Percentiles rank a stretch among this genome's conserved stretches.
Conservation (phyloP, 1,140 invertebrate species). For the Antheraea mylitta region DNA sequence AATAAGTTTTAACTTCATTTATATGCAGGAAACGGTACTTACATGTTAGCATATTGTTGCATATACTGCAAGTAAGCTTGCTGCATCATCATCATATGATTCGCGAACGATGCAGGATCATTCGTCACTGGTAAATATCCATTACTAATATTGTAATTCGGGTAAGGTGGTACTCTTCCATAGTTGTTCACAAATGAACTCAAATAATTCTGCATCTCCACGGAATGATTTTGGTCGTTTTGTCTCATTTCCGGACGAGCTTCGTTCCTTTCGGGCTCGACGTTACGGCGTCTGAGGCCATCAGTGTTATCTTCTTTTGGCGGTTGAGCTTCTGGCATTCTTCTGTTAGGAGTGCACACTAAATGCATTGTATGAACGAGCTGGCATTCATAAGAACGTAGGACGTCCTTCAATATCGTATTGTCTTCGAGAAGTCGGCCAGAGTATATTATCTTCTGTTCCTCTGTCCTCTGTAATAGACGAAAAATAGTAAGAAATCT, state of each 20-base stretch:
- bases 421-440: constrained; percentile 91
- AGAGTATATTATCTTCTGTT: constrained; percentile 94
- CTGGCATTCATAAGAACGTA: constrained; percentile 86
- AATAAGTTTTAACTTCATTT: too few species aligned
- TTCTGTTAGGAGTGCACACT: constrained; percentile 83
- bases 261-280: constrained; percentile 28
- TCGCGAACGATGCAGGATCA: constrained; percentile 72
- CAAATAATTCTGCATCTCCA: constrained; percentile 70
- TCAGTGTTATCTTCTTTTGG: constrained; percentile 4
- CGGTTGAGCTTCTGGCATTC: constrained; percentile 32
- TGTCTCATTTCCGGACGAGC: constrained; percentile 59
- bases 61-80: constrained; percentile 92
- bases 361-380: constrained; percentile 90
- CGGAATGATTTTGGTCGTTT: constrained; percentile 69
- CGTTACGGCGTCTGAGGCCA: constrained; percentile 10
- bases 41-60: constrained; percentile 90
- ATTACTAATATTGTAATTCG: constrained; percentile 58
- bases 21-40: constrained; percentile 30
- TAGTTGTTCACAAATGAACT: constrained; percentile 64
- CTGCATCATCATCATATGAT: constrained; percentile 84
- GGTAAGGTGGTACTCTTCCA: constrained; percentile 63
- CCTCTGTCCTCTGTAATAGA: constrained; percentile 82
- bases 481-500: background rate
- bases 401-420: constrained; percentile 87
- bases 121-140: constrained; percentile 54